phyloP scores from a whole-genome alignment of 2,797 vertebrate genomes.

The Austrolebias charrua region DNA sequence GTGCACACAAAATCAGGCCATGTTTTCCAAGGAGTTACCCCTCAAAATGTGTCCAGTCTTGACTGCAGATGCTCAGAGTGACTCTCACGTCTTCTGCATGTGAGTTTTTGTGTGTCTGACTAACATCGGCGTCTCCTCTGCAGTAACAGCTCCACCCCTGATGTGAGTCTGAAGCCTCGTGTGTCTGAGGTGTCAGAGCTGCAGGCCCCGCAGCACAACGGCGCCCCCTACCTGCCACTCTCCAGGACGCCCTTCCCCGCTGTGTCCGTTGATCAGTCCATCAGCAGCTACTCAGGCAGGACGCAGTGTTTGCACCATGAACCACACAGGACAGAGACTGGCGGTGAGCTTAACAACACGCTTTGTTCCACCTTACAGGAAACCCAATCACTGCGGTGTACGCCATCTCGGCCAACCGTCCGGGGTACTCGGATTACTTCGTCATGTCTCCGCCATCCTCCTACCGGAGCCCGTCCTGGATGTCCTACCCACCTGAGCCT shows the following conservation, averaged over 20 bases:
- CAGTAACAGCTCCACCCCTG: conserved; percentile 88
- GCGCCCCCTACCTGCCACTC: conserved; percentile 84
- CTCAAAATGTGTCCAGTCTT: no score
- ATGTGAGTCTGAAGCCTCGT: conserved; percentile 90
- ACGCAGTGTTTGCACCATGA: background rate
- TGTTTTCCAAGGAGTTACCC: no score
- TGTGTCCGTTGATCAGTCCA: conserved; percentile 90
- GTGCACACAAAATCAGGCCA: no score
- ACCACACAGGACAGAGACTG: background rate
- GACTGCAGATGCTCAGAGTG: no score
- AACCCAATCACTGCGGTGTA: conserved; percentile 96
- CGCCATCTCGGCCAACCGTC: conserved; percentile 94
- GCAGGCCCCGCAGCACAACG: conserved; percentile 85
- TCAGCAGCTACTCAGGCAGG: conserved; percentile 93
- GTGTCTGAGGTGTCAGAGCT: conserved; percentile 88
- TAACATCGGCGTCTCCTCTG: background rate
- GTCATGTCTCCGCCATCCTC: conserved; percentile 92
- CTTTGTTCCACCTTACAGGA: conserved; percentile 75
- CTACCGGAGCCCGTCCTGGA: conserved; percentile 95
- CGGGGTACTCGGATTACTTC: conserved; percentile 94
- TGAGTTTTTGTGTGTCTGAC: background rate
- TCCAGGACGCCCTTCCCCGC: conserved; percentile 88
- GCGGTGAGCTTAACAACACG: background rate
- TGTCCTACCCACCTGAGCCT: conserved; percentile 92
- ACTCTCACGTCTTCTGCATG: no score